phyloP scores from a whole-genome alignment of 1,140 invertebrate species.

The Drosophila lacertosa region DNA sequence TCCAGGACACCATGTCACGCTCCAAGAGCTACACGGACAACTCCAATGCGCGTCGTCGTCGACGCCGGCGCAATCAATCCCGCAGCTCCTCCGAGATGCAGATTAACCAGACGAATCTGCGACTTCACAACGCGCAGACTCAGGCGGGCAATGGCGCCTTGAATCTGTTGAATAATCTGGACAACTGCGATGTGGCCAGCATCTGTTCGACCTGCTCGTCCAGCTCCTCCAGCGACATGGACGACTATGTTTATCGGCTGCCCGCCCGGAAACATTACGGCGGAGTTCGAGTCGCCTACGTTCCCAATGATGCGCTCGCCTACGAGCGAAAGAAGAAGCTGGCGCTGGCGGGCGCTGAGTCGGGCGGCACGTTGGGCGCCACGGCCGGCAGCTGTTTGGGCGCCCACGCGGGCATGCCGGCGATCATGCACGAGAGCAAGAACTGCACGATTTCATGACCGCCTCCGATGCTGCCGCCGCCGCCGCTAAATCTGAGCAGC shows the following conservation, averaged over 20 bases:
- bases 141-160: constrained; percentile 53
- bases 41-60: constrained; percentile 72
- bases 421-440: constrained; percentile 73
- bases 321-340: constrained; percentile 89
- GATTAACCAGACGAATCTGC: constrained; percentile 80
- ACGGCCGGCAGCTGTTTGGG: constrained; percentile 10
- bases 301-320: constrained; percentile 93
- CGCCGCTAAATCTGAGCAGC: constrained; percentile 76
- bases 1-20: constrained; percentile 81
- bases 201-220: constrained; percentile 95
- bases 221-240: constrained; percentile 90
- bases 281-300: constrained; percentile 93
- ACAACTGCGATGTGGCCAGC: constrained; percentile 88
- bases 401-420: constrained; percentile 37
- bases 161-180: constrained; percentile 71
- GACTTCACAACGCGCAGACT: constrained; percentile 76
- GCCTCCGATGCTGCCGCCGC: constrained; percentile 78
- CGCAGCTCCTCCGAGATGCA: constrained; percentile 81
- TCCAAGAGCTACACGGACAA: constrained; percentile 84
- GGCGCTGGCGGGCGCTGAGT: constrained; percentile 76
- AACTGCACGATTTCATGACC: constrained; percentile 83
- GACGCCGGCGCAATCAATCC: constrained; percentile 76
- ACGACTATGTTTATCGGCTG: constrained; percentile 91
- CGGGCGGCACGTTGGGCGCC: background rate
- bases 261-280: constrained; percentile 92